Percentiles rank a stretch among this genome's conserved stretches.
Conservation (phyloP, 2,113 vertebrate genomes). For the Himantopus leucocephalus region DNA sequence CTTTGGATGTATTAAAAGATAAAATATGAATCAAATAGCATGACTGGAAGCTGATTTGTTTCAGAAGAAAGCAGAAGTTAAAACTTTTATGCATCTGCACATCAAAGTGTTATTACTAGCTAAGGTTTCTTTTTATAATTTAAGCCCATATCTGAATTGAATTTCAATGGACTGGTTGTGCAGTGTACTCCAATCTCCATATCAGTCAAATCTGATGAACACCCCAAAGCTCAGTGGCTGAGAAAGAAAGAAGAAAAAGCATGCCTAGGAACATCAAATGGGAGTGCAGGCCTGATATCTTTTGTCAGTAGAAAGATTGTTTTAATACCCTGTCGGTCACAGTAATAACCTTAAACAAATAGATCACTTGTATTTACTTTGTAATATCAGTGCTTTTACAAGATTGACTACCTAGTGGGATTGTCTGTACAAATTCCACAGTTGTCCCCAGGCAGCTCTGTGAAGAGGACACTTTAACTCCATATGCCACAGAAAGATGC, state of each 20-base stretch:
- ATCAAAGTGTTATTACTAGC: conserved; percentile 65
- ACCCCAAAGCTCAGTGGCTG: conserved; percentile 46
- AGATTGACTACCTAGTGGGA: conserved; percentile 74
- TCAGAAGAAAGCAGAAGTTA: conserved; percentile 61
- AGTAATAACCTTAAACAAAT: conserved; percentile 80
- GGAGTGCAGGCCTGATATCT: conserved; percentile 50
- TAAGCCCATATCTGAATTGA: conserved; percentile 51
- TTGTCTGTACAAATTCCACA: conserved; percentile 75
- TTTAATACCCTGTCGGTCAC: conserved; percentile 73
- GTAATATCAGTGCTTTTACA: conserved; percentile 77
- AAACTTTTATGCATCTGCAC: conserved; percentile 68
- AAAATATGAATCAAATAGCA: conserved; percentile 66
- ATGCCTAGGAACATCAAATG: conserved; percentile 60
- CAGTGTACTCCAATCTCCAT: conserved; percentile 1
- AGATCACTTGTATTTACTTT: conserved; percentile 78
- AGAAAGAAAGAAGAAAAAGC: conserved; percentile 48
- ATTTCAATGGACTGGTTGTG: conserved; percentile 59
- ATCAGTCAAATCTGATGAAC: conserved; percentile 50
- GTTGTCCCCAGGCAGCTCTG: conserved; percentile 66
- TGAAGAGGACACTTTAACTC: conserved; percentile 71
- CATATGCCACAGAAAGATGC: conserved; percentile 61
- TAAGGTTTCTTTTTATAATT: conserved; percentile 60
- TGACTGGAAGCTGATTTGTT: conserved; percentile 64
- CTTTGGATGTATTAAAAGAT: conserved; percentile 52
- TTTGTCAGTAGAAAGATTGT: conserved; percentile 72